These are phyloP conservation scores for Bothrops jararaca DNA, from an alignment of 2,113 vertebrate genomes.

Conservation along the genomic window DNA sequence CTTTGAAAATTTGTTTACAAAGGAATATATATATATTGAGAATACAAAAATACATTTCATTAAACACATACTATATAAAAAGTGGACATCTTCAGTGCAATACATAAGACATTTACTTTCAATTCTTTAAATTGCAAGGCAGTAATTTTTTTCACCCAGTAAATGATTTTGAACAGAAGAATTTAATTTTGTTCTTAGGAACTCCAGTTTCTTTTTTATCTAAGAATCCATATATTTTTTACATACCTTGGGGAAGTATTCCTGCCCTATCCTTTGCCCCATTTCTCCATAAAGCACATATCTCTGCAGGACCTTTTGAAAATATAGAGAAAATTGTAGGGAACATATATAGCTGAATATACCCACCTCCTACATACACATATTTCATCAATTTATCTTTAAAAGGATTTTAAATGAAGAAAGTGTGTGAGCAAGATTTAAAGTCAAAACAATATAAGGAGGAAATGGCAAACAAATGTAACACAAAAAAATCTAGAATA, in stretches of 20 bases:
- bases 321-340: not conserved
- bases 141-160: not conserved
- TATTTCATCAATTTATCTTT: conserved; percentile 10
- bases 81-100: not conserved
- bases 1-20: not conserved
- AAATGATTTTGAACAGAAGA: not conserved
- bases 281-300: not conserved
- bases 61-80: not conserved
- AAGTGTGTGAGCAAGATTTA: conserved; percentile 19
- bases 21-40: not conserved
- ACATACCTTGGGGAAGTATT: not conserved
- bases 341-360: not conserved
- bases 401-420: conserved; percentile 17
- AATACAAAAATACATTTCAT: not conserved
- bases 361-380: not conserved
- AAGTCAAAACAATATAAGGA: conserved; percentile 32
- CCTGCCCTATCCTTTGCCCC: not conserved
- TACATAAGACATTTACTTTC: not conserved
- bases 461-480: conserved; percentile 42
- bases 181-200: not conserved
- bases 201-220: not conserved
- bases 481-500: not conserved
- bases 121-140: not conserved
- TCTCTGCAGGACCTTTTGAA: not conserved
- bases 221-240: not conserved